Evolutionary conservation across 2,888 invertebrate genomes (phyloP), one percentile per base, ranked within the genome.

Genomic region (Zeuzera pyrina): DNA sequence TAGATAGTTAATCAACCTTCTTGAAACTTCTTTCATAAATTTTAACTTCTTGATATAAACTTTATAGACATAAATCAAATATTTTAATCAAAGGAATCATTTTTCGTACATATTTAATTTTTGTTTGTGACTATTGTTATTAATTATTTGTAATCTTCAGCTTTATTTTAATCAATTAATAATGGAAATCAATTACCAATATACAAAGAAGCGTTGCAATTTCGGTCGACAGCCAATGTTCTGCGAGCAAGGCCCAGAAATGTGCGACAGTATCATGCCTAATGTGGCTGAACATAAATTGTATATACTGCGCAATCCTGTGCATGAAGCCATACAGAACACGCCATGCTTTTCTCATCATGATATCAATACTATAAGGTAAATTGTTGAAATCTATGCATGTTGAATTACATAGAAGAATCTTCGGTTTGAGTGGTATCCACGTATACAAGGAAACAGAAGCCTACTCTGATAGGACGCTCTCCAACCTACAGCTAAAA

Each of bases 321-420:
- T 86, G 34, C 69, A 85, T 41, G 59, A 71, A 42, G 57, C 55
- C 34, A 78, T 72, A n/a, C 85, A 86, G 56, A 65, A 78, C 45
- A 55, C 73, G 27, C 81, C 78, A 12, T 38, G 39, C 41, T 72
- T 55, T 49, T 69, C 78, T 7, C 51, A 66, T 33, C 68, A 78
- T 36, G 47, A 69, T 46, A 71, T 88, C 41, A 91, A 91, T 59
- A 91, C 91, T 15, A 46, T 63, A 16, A 54, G 78, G 77, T 74
- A 35, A 36, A 43, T n/a, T 1, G n/a, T n/a, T n/a, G n/a, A n/a
- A n/a, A n/a, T n/a, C n/a, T n/a, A n/a, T n/a, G n/a, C n/a, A n/a
- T n/a, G n/a, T n/a, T n/a, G n/a, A n/a, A n/a, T n/a, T n/a, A n/a
- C n/a, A n/a, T n/a, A n/a, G n/a, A n/a, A n/a, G n/a, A n/a, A n/a